Evolutionary conservation across 1,140 invertebrate genomes (phyloP).

Genomic region (Chironomus striatipennis): DNA sequence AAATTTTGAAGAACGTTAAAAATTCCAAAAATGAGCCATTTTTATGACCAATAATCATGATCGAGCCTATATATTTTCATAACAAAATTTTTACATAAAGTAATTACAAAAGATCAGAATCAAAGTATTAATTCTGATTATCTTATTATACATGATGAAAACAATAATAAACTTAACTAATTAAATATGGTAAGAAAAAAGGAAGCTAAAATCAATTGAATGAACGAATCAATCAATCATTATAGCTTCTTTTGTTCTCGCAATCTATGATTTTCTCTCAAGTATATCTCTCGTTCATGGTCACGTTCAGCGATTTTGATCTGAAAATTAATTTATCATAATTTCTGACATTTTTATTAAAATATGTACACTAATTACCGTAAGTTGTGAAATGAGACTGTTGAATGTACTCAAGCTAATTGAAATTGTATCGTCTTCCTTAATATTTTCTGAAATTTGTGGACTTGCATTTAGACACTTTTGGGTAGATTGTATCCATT

Average conservation of each 20-base stretch:
- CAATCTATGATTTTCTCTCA: neutral
- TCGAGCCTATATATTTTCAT: too few relatives aligned
- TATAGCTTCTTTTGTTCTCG: neutral
- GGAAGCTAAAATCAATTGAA: neutral
- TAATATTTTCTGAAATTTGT: neutral
- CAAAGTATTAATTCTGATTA: too few relatives aligned
- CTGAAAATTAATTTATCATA: neutral
- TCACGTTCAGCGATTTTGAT: constrained; percentile 12
- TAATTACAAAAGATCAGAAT: too few relatives aligned
- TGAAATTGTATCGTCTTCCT: neutral
- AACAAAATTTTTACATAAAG: too few relatives aligned
- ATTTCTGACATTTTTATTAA: neutral
- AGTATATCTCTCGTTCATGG: neutral
- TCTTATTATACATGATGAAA: too few relatives aligned
- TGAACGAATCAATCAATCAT: neutral
- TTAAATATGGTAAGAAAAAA: neutral
- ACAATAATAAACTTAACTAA: too few relatives aligned
- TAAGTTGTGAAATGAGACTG: neutral
- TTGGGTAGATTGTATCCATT: neutral
- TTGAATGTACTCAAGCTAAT: neutral
- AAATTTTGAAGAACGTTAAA: too few relatives aligned
- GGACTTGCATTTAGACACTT: neutral
- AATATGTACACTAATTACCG: neutral
- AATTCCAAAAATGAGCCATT: too few relatives aligned
- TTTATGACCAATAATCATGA: too few relatives aligned